A percentile compares a stretch with the other conserved stretches of the same genome.
phyloP scores from a whole-genome alignment of 2,888 invertebrate species.

The Apamea sordens region DNA sequence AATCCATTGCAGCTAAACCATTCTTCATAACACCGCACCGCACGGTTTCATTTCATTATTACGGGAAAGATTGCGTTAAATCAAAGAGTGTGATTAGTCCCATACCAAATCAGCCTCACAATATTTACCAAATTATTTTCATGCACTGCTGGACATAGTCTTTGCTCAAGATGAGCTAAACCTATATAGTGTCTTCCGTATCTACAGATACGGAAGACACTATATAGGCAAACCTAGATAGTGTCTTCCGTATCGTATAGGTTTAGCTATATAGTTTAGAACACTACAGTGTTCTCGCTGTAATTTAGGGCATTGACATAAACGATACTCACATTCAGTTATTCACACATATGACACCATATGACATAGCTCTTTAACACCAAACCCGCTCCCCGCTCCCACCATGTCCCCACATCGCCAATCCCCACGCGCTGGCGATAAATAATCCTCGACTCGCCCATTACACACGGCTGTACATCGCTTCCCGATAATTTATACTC shows the following conservation, averaged over 20 bases:
- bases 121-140: background rate
- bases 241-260: too few species aligned
- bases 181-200: background rate
- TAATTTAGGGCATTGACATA: too few species aligned
- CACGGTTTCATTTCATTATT: background rate
- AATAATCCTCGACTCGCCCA: conserved; percentile 81
- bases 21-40: too few species aligned
- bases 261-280: too few species aligned
- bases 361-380: too few species aligned
- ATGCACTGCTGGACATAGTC: too few species aligned
- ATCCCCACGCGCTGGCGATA: conserved; percentile 82
- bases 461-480: conserved; percentile 78
- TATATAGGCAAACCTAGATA: too few species aligned
- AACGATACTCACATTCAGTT: too few species aligned
- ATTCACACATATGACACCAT: too few species aligned
- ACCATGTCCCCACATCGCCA: conserved; percentile 51
- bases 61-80: background rate
- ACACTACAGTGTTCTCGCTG: too few species aligned
- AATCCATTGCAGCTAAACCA: background rate
- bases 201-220: too few species aligned
- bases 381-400: conserved; percentile 34
- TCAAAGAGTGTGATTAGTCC: background rate
- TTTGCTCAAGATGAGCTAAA: background rate
- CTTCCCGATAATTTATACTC: conserved; percentile 80
- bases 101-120: background rate